phyloP scores from a whole-genome alignment of 2,888 invertebrate genomes.

The Coleophora deauratella region DNA sequence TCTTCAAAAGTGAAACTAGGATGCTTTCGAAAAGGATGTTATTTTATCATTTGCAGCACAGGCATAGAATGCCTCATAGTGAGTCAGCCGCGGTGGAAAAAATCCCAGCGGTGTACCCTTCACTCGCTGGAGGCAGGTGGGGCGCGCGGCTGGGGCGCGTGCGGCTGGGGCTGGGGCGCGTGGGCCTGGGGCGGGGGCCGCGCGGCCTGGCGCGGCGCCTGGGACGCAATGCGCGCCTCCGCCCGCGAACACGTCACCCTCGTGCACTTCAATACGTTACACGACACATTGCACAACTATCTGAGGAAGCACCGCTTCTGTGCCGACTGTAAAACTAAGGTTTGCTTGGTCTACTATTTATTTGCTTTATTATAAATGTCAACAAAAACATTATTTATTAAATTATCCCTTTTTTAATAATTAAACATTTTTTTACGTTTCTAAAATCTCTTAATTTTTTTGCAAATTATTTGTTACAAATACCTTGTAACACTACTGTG shows the following conservation, averaged over 20 bases:
- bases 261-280: slow-evolving; percentile 88
- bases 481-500: no score
- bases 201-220: slow-evolving; percentile 86
- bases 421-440: background rate
- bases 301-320: slow-evolving; percentile 95
- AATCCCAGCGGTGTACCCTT: slow-evolving; percentile 89
- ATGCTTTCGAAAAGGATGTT: no score
- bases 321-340: slow-evolving; percentile 94
- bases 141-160: slow-evolving; percentile 83
- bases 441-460: no score
- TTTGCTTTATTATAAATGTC: background rate
- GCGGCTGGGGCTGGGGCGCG: slow-evolving; percentile 84
- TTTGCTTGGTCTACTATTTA: slow-evolving; percentile 40
- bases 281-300: slow-evolving; percentile 91
- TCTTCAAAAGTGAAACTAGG: no score
- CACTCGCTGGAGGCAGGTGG: slow-evolving; percentile 93
- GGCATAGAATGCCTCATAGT: slow-evolving; percentile 85
- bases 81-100: slow-evolving; percentile 88
- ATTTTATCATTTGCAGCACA: slow-evolving; percentile 63
- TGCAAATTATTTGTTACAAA: no score
- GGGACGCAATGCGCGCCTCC: slow-evolving; percentile 87
- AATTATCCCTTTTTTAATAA: background rate
- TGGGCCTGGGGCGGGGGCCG: slow-evolving; percentile 66
- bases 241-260: slow-evolving; percentile 90
- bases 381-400: no score